Evolutionary conservation across 2,113 vertebrate species (phyloP).

Genomic region (Mobula birostris): DNA sequence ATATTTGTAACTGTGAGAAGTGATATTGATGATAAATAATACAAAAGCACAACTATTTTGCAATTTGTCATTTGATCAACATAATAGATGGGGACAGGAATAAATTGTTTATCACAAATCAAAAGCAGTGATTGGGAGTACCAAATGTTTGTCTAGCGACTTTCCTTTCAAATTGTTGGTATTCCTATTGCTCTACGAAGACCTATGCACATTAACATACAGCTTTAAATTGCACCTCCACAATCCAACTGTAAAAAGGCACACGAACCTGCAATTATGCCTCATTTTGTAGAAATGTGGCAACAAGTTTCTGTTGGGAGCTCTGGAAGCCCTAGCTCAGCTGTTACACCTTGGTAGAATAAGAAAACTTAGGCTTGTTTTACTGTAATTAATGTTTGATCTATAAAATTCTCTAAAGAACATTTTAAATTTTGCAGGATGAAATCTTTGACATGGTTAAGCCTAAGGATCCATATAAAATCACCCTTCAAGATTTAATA

Average conservation of each 20-base stretch:
- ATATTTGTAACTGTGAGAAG: slow-evolving; percentile 6
- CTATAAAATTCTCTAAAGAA: background rate
- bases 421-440: slow-evolving; percentile 61
- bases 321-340: too few species aligned
- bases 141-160: background rate
- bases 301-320: background rate
- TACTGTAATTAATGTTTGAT: background rate
- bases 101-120: background rate
- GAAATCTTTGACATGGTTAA: slow-evolving; percentile 99
- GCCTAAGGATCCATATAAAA: slow-evolving; percentile 87
- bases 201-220: background rate
- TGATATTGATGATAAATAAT: background rate
- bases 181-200: background rate
- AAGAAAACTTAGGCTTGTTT: background rate
- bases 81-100: background rate
- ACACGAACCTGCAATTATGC: background rate
- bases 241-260: background rate
- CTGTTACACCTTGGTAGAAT: background rate
- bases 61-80: background rate
- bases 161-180: background rate
- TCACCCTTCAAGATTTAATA: slow-evolving; percentile 93
- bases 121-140: background rate
- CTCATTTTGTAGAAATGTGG: background rate
- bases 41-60: background rate
- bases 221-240: background rate